A percentile compares a stretch with the other conserved stretches of the same genome.
phyloP scores from a whole-genome alignment of 2,888 invertebrate genomes.

The Adineta ricciae region DNA sequence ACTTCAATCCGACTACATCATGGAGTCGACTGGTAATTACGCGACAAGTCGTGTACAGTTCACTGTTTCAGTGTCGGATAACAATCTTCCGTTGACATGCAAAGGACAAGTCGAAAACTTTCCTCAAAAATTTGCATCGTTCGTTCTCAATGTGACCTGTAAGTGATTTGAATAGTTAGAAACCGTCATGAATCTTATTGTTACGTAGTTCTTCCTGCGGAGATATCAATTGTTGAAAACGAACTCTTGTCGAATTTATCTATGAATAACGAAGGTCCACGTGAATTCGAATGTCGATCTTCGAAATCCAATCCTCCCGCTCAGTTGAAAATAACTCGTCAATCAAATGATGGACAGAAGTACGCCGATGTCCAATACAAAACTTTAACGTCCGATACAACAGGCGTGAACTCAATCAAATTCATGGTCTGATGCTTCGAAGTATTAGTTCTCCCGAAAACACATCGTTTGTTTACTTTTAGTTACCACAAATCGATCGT shows the following conservation, averaged over 20 bases:
- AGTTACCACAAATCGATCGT: constrained; percentile 4
- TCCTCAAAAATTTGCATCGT: not conserved
- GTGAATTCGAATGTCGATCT: constrained; percentile 25
- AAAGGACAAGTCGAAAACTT: constrained; percentile 10
- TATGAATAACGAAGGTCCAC: not conserved
- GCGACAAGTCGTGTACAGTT: not conserved
- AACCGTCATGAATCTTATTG: not conserved
- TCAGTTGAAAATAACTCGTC: not conserved
- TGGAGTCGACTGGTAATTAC: not conserved
- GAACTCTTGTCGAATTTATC: not conserved
- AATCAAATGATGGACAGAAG: not conserved
- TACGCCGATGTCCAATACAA: not conserved
- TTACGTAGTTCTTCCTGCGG: not conserved
- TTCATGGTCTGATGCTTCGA: not conserved
- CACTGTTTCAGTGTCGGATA: not conserved
- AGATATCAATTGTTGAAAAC: not conserved
- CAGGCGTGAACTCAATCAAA: not conserved
- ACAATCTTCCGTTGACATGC: not conserved
- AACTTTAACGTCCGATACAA: not conserved
- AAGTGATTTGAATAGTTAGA: not conserved
- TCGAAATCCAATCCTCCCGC: constrained; percentile 30
- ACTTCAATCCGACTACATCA: not conserved
- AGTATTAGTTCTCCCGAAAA: too few species aligned
- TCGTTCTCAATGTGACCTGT: constrained; percentile 25
- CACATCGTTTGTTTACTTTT: not conserved